Percentiles rank a stretch among this genome's conserved stretches.
phyloP scores from a whole-genome alignment of 2,113 vertebrate genomes.

The Hippopotamus amphibius region DNA sequence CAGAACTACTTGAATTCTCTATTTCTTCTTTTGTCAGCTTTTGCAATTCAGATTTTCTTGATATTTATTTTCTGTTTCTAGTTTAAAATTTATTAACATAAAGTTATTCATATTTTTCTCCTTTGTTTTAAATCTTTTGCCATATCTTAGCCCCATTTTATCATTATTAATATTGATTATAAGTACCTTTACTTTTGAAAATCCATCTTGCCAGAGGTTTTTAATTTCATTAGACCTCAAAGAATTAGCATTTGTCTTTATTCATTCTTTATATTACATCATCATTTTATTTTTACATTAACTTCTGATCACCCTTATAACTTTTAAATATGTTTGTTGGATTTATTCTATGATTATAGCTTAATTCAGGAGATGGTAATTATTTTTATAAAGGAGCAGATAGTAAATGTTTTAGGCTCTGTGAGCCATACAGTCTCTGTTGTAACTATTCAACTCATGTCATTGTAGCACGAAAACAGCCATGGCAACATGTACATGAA shows the following conservation, averaged over 20 bases:
- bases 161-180: neutral
- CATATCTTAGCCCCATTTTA: neutral
- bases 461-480: neutral
- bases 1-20: neutral
- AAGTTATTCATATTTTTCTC: neutral
- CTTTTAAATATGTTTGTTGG: neutral
- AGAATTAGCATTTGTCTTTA: constrained; percentile 4
- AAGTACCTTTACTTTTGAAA: constrained; percentile 26
- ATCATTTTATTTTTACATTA: constrained; percentile 15
- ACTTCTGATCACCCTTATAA: neutral
- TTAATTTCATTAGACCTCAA: constrained; percentile 18
- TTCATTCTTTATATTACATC: neutral
- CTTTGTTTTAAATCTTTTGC: constrained; percentile 8
- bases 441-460: neutral
- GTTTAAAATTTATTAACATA: constrained; percentile 28
- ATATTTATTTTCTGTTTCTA: neutral
- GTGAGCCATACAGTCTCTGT: neutral
- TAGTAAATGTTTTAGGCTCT: neutral
- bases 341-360: neutral
- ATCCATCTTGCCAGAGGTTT: neutral
- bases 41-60: neutral
- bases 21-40: constrained; percentile 32
- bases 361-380: neutral
- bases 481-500: neutral
- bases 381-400: neutral